Evolutionary conservation across 2,113 vertebrate genomes (phyloP).

Genomic region (Caloenas nicobarica): DNA sequence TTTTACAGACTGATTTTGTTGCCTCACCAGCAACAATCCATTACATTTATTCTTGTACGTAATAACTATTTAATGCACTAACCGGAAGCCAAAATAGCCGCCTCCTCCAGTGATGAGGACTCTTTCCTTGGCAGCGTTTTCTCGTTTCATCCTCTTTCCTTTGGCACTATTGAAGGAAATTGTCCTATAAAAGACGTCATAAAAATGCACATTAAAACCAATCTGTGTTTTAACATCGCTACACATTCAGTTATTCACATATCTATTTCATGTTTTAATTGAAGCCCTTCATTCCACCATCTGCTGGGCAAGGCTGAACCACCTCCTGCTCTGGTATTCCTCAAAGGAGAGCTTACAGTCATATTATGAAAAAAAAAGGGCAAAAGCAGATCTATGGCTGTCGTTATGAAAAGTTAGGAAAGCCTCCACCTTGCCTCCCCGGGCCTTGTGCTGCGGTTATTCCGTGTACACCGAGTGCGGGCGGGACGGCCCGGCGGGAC

Average conservation of each 20-base stretch:
- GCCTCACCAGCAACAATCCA: neutral
- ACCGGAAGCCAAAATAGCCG: constrained; percentile 94
- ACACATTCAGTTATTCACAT: neutral
- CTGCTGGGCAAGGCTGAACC: neutral
- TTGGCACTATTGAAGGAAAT: neutral
- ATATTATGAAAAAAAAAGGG: no score
- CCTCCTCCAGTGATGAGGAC: constrained; percentile 89
- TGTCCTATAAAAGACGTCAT: neutral
- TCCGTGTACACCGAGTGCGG: neutral
- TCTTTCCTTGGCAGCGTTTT: constrained; percentile 8
- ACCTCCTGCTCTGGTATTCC: neutral
- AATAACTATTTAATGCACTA: constrained; percentile 40
- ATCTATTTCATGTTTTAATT: rapidly evolving
- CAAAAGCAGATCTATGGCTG: rapidly evolving
- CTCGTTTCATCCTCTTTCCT: constrained; percentile 50
- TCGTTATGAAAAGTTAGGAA: rapidly evolving
- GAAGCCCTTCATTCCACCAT: neutral
- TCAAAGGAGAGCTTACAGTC: rapidly evolving
- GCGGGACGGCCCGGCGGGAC: neutral
- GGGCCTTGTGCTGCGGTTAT: neutral
- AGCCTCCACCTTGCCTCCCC: rapidly evolving
- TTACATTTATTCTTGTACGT: neutral
- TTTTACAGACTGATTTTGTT: neutral
- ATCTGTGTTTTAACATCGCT: rapidly evolving
- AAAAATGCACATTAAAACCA: neutral